A percentile compares a stretch with the other conserved stretches of the same genome.
phyloP scores from a whole-genome alignment of 2,797 vertebrate species.

The Gymnopithys bicolor region DNA sequence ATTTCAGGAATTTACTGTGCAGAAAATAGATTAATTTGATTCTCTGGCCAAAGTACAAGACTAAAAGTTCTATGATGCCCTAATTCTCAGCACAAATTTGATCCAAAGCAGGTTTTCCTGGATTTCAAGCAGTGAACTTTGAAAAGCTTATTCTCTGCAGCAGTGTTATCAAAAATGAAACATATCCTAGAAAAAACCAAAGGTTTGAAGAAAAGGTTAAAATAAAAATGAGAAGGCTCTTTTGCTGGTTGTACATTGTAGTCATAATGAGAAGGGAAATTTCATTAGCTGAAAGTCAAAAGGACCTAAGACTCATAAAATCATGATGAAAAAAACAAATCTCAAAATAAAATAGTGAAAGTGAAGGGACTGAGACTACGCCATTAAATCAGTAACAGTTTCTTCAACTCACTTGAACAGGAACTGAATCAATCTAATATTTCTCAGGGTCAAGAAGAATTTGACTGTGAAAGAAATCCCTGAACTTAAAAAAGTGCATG shows the following conservation, averaged over 20 bases:
- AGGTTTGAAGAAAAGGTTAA: neutral
- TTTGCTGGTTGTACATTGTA: neutral
- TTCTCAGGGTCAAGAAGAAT: conserved; percentile 14
- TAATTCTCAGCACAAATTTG: neutral
- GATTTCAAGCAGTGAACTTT: neutral
- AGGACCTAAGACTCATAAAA: neutral
- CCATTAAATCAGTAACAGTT: neutral
- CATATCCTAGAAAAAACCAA: neutral
- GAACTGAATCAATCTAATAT: neutral
- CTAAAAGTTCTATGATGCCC: neutral
- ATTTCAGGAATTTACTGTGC: neutral
- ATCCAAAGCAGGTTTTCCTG: neutral
- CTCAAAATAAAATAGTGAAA: neutral
- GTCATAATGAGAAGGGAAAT: neutral
- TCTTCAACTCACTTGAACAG: neutral
- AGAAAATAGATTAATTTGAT: neutral
- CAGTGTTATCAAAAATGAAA: neutral
- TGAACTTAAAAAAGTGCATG: neutral
- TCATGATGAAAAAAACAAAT: neutral
- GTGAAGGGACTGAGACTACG: neutral
- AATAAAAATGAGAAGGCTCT: neutral
- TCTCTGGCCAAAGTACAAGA: neutral
- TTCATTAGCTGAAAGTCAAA: neutral
- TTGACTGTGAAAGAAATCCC: conserved; percentile 5
- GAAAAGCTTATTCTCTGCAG: neutral